Base-by-base conservation (phyloP, 2,888 invertebrate species). In the Lagria hirta region DNA sequence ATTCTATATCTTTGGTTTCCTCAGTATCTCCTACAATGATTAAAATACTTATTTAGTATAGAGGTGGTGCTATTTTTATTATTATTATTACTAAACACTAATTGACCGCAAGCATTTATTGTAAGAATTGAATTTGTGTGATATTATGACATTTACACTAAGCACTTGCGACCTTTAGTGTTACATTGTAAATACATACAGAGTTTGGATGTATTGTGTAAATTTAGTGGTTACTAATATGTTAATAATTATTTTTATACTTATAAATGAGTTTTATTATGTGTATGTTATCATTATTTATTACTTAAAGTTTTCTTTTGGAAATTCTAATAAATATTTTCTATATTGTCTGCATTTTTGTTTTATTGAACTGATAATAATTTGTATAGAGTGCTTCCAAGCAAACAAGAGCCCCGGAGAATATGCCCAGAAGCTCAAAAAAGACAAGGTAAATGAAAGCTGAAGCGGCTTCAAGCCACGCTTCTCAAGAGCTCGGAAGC, bases 1-100 rank as follows among this genome's bases (percentile, higher is more conserved):
- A 80, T 68, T 91, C 90, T 49, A 92, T 86, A 66, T 90, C 91
- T 69, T 88, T 87, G 20, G 88, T 86, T 52, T 88, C 86, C 60
- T 86, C 86, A 37, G 83, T 82, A 51, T 84, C 87, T 82, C 72
- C 4, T 74, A 75, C 12, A 35, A 37, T n/a, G n/a, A n/a, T n/a
- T n/a, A n/a, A n/a, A n/a, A n/a, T n/a, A n/a, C n/a, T n/a, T n/a
- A n/a, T n/a, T n/a, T n/a, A n/a, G n/a, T n/a, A n/a, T n/a, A n/a
- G n/a, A n/a, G n/a, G n/a, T n/a, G n/a, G n/a, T n/a, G n/a, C n/a
- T n/a, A n/a, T n/a, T n/a, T n/a, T n/a, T n/a, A n/a, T n/a, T n/a
- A n/a, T n/a, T n/a, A n/a, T n/a, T n/a, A n/a, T n/a, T n/a, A n/a
- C n/a, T n/a, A n/a, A n/a, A n/a, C n/a, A n/a, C n/a, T n/a, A n/a